Evolutionary conservation across 2,888 invertebrate species (phyloP), one percentile per base, ranked within the genome.

Genomic region (Leptogaster cylindrica): DNA sequence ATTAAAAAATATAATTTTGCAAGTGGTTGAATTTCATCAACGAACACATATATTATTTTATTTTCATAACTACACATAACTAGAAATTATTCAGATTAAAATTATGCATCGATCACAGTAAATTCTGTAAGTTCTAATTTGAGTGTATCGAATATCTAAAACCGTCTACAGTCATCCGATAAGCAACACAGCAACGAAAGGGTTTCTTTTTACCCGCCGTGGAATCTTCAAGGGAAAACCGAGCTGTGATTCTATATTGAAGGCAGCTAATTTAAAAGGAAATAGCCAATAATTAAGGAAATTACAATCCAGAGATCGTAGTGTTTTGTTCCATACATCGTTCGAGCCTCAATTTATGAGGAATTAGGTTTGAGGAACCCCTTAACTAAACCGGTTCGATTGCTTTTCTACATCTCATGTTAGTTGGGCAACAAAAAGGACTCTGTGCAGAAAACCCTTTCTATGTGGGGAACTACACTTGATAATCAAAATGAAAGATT

Each of bases 191-290:
- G n/a, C n/a, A n/a, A n/a, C n/a, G n/a, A n/a, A n/a, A n/a, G n/a
- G n/a, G n/a, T n/a, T n/a, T n/a, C n/a, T n/a, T n/a, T n/a, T n/a
- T n/a, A n/a, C n/a, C n/a, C n/a, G n/a, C n/a, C n/a, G n/a, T n/a
- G n/a, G n/a, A n/a, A n/a, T n/a, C n/a, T n/a, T n/a, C n/a, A n/a
- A n/a, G n/a, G n/a, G n/a, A n/a, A 20, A 33, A 7, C 36, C 18
- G 44, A 16, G 31, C 44, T 18, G 12, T 48, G 44, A 51, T 44
- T 66, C 44, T 66, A n/a, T n/a, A n/a, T n/a, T n/a, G 51, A 51
- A 28, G 28, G 18, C 28, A 51, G 31, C 18, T 51, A 28, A 51
- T 8, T 51, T 31, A 14, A 51, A 51, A 51, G 51, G 31, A 51
- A 51, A 51, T 18, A 14, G 16, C 51, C 51, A 51, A 51, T 51